These are phyloP conservation scores for Mesitornis unicolor DNA, from an alignment of 2,113 vertebrate genomes.

Conservation along the genomic window DNA sequence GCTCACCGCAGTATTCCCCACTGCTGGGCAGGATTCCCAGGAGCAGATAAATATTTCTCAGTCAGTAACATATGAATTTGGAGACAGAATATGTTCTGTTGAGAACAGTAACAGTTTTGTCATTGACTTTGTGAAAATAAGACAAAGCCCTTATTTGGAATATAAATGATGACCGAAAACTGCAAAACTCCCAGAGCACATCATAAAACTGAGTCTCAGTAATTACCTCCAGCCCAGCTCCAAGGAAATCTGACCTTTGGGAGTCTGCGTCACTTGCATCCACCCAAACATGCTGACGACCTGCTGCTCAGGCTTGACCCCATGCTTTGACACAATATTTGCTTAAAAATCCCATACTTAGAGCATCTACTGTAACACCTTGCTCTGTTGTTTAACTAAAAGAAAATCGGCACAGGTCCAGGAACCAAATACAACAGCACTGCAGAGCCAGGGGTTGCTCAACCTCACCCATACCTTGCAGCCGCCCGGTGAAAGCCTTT, in stretches of 20 bases:
- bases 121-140: not conserved
- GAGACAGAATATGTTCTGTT: not conserved
- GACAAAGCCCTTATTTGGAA: not conserved
- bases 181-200: not conserved
- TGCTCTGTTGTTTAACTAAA: not conserved
- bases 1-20: not conserved
- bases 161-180: not conserved
- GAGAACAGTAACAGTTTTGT: not conserved
- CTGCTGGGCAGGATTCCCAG: not conserved
- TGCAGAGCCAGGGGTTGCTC: not conserved
- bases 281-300: not conserved
- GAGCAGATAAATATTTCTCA: not conserved
- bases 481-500: accelerated
- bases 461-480: not conserved
- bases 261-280: not conserved
- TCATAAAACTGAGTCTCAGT: not conserved
- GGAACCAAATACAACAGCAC: not conserved
- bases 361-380: accelerated
- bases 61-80: not conserved
- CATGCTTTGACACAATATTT: not conserved
- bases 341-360: not conserved
- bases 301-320: not conserved
- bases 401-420: accelerated
- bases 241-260: not conserved
- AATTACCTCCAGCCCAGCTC: not conserved